These are phyloP conservation scores for Drosophila subpulchrella DNA, from an alignment of 1,140 invertebrate species.

Conservation along the genomic window DNA sequence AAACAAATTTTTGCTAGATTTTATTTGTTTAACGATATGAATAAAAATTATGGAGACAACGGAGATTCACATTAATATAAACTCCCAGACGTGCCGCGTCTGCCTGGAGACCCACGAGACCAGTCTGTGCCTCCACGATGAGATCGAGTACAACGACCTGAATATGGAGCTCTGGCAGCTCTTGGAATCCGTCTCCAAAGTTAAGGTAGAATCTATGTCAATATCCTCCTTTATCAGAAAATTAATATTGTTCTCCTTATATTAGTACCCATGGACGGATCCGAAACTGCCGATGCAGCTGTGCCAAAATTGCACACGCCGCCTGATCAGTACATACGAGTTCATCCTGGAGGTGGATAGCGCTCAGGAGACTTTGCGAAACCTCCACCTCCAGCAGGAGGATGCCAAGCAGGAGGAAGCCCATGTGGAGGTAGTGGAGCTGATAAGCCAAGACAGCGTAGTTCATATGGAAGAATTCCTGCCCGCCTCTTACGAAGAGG, in stretches of 20 bases:
- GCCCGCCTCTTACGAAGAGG: background rate
- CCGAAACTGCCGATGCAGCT: constrained; percentile 55
- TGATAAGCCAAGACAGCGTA: background rate
- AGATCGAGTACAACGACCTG: constrained; percentile 64
- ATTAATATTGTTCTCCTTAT: background rate
- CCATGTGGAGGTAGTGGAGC: constrained; percentile 10
- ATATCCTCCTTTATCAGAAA: background rate
- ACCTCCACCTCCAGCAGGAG: constrained; percentile 10
- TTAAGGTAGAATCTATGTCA: constrained; percentile 42
- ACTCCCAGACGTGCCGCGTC: constrained; percentile 51
- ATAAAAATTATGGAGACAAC: constrained; percentile 13
- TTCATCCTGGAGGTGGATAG: constrained; percentile 62
- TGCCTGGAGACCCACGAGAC: constrained; percentile 57
- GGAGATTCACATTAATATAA: constrained; percentile 18
- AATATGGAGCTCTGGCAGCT: constrained; percentile 60
- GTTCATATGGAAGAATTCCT: background rate
- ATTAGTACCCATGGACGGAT: constrained; percentile 28
- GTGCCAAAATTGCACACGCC: constrained; percentile 58
- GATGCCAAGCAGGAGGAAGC: background rate
- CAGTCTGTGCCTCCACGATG: constrained; percentile 54
- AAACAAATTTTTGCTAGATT: constrained; percentile 1
- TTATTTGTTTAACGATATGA: constrained; percentile 6
- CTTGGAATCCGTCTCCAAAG: constrained; percentile 56
- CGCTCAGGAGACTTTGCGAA: constrained; percentile 51
- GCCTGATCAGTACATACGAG: constrained; percentile 65